A percentile compares a stretch with the other conserved stretches of the same genome.
Conservation (phyloP, 2,888 invertebrate species). For the Hoplodrina blanda region DNA sequence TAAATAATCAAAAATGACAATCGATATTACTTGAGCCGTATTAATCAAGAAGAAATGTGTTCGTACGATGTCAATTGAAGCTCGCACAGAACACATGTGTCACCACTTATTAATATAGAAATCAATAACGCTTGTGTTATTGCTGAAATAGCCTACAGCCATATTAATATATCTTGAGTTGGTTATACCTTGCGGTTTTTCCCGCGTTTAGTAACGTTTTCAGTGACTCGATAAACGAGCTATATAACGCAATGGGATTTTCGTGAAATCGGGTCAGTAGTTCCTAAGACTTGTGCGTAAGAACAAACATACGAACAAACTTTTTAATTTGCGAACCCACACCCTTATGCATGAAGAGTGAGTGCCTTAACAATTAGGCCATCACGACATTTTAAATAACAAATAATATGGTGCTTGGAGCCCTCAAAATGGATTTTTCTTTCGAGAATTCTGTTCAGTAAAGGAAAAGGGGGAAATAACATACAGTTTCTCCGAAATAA, state of each 20-base stretch:
- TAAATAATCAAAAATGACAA: slow-evolving; percentile 11
- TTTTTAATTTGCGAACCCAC: no score
- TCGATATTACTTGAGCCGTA: slow-evolving; percentile 4
- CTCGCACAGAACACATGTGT: slow-evolving; percentile 7
- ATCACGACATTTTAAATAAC: no score
- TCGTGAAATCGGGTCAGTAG: no score
- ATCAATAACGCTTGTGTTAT: slow-evolving; percentile 29
- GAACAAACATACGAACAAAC: no score
- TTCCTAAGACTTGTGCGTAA: no score
- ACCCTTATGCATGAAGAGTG: no score
- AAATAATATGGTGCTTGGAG: neutral
- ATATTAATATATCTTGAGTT: neutral
- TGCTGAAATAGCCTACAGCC: neutral
- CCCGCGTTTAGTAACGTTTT: no score
- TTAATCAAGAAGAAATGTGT: slow-evolving; percentile 33
- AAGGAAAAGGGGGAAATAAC: slow-evolving; percentile 3
- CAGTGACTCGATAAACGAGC: no score
- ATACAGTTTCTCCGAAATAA: slow-evolving; percentile 15
- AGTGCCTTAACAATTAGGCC: no score
- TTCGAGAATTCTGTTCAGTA: slow-evolving; percentile 9
- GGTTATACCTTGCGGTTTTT: no score
- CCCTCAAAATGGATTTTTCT: neutral
- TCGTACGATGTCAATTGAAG: neutral
- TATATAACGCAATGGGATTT: no score
- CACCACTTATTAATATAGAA: slow-evolving; percentile 30